Evolutionary conservation across 2,888 invertebrate genomes (phyloP).

Genomic region (Seira musarum): DNA sequence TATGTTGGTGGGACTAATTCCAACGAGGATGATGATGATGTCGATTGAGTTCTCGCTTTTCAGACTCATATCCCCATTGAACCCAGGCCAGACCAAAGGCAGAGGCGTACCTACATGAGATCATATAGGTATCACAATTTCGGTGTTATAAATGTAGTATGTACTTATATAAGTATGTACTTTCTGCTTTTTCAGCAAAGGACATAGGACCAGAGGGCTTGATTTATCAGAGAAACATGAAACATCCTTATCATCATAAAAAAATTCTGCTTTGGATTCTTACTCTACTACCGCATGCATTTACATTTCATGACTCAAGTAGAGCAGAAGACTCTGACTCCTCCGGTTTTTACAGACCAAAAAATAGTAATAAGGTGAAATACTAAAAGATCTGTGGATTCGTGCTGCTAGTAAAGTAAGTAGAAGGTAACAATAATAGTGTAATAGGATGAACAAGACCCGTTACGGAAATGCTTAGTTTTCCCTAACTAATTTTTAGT

Average conservation of each 20-base stretch:
- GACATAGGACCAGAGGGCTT: background rate
- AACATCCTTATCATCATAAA: slow-evolving; percentile 5
- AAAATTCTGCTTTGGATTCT: background rate
- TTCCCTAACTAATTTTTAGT: no score
- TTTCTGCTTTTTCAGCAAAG: background rate
- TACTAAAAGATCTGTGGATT: no score
- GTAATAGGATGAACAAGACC: no score
- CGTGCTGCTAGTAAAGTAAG: no score
- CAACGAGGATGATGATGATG: slow-evolving; percentile 1
- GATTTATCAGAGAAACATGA: slow-evolving; percentile 1
- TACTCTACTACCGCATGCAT: background rate
- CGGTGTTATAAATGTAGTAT: background rate
- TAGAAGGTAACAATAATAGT: no score
- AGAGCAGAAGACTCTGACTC: background rate
- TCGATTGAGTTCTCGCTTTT: background rate
- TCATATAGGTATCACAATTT: no score
- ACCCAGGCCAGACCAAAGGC: no score
- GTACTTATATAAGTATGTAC: background rate
- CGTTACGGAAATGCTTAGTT: no score
- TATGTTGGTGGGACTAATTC: background rate
- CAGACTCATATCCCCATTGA: background rate
- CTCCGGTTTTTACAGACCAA: background rate
- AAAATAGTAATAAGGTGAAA: background rate
- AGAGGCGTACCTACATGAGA: no score
- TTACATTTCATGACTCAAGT: slow-evolving; percentile 7